phyloP scores from a whole-genome alignment of 2,888 invertebrate species.

The Isoperla grammatica region DNA sequence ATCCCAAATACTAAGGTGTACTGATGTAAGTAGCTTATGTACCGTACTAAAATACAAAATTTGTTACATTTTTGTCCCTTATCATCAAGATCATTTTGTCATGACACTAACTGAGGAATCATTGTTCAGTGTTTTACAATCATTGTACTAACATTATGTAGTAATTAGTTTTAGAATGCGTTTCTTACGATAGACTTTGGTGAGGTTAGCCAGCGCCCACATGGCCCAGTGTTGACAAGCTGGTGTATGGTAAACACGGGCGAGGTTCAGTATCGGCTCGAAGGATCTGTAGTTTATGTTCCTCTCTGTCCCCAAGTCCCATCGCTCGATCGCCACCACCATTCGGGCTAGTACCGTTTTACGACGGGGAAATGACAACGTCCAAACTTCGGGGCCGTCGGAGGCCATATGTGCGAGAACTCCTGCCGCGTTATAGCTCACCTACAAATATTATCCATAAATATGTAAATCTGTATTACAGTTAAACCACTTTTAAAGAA shows the following conservation, averaged over 20 bases:
- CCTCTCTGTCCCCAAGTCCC: conserved; percentile 80
- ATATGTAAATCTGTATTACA: neutral
- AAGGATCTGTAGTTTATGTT: conserved; percentile 97
- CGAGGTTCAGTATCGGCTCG: conserved; percentile 83
- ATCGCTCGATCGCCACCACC: conserved; percentile 76
- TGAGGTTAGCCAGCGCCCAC: conserved; percentile 96
- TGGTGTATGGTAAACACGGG: conserved; percentile 77
- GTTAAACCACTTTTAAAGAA: no score
- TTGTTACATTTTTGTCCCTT: no score
- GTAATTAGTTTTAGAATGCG: no score
- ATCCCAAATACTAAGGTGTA: no score
- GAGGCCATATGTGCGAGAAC: conserved; percentile 93
- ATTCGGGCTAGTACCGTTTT: conserved; percentile 67
- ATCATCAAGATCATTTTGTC: no score
- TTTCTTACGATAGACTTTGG: conserved; percentile 79
- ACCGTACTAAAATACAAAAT: no score
- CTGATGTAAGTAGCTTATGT: no score
- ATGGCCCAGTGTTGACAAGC: conserved; percentile 95
- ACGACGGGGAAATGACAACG: conserved; percentile 62
- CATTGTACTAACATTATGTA: no score
- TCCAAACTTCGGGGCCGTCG: conserved; percentile 83
- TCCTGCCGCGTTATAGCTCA: conserved; percentile 93
- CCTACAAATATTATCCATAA: conserved; percentile 44
- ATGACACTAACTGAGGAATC: no score
- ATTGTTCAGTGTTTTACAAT: no score